Base-by-base conservation (phyloP, 2,888 invertebrate species). In the Dugesia japonica region DNA sequence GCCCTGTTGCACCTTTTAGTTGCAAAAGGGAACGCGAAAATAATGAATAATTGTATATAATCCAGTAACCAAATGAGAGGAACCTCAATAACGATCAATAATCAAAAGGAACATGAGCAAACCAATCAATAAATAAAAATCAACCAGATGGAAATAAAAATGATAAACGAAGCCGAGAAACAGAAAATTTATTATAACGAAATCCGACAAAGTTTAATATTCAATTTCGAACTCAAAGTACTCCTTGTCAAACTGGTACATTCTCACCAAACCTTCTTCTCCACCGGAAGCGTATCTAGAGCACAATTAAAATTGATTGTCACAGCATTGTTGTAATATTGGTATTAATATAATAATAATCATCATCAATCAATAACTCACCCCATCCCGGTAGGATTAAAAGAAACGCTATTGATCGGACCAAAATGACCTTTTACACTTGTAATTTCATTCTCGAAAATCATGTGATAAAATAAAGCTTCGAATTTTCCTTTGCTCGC, bases 351-450 rank as follows among this genome's bases (percentile, higher is more conserved):
- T 26, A 17, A 13, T 23, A 7, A 42, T 26, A 42, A 17, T 26
- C 4, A 75, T 17, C 56, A 75, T 56, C 28, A 28, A 27, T 23
- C 72, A 72, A 72, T 26, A 26, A 78, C 78, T 75, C 79, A 85
- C 85, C 85, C 92, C 83, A 90, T 91, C 74, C 98, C 98, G 87
- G 94, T 93, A 0, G 98, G 98, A 86, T 95, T 94, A 87, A 97
- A 98, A 74, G 92, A 90, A 81, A 97, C 89, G 86, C 93, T 93
- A 88, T 99, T 98, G 82, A 99, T 98, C 0, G 98, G 98, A 81
- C 98, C 98, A 83, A 99, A 99, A 86, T 99, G 98, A 77, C 97
- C 97, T 85, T 97, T 98, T n/a, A 99, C 90, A 78, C 94, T 88
- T 0, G 91, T 94, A 85, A 95, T 95, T 84, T 95, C 95, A 83